Evolutionary conservation across 2,888 invertebrate genomes (phyloP).

Genomic region (Folsomia candida): DNA sequence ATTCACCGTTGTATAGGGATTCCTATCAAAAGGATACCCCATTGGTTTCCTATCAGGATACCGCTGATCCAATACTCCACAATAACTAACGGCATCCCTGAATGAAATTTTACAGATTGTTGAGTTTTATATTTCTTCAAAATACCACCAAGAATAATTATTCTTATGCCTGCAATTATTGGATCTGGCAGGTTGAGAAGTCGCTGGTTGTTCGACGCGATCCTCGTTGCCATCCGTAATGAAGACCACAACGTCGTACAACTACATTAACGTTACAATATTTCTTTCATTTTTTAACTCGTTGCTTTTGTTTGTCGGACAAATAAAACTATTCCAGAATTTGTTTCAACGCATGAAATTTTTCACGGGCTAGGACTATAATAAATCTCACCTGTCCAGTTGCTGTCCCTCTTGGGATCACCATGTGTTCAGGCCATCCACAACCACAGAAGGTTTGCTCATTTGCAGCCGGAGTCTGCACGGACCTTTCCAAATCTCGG

Average conservation of each 20-base stretch:
- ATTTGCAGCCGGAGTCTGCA: conserved; percentile 61
- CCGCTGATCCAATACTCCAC: conserved; percentile 71
- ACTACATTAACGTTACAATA: too few species aligned
- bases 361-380: too few species aligned
- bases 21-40: conserved; percentile 59
- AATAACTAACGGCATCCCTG: conserved; percentile 74
- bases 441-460: conserved; percentile 70
- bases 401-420: conserved; percentile 68
- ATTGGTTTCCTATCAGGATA: conserved; percentile 70
- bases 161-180: background rate
- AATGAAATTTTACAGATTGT: conserved; percentile 57
- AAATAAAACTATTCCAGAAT: too few species aligned
- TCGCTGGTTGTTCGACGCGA: conserved; percentile 32
- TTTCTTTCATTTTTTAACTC: conserved; percentile 34
- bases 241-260: conserved; percentile 52
- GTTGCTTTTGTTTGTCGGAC: too few species aligned
- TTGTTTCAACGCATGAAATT: too few species aligned
- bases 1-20: background rate
- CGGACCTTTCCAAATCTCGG: conserved; percentile 53
- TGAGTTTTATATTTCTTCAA: background rate
- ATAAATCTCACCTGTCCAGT: conserved; percentile 57
- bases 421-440: conserved; percentile 82
- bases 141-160: too few species aligned
- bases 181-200: background rate
- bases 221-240: conserved; percentile 51